These are phyloP conservation scores for Lymantria dispar DNA, from an alignment of 2,888 invertebrate species.

Conservation along the genomic window DNA sequence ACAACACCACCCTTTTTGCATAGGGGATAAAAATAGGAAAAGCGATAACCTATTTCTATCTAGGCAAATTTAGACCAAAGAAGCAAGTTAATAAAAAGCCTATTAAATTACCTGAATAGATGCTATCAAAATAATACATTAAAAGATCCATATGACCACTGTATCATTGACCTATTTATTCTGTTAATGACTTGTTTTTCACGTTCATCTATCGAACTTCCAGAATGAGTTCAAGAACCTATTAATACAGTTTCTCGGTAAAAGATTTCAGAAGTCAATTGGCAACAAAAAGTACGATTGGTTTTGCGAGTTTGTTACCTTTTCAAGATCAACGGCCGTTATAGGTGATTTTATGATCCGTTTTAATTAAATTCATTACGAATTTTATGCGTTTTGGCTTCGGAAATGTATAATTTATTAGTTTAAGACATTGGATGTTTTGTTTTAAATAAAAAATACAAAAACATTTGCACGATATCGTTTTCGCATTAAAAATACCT, in stretches of 20 bases:
- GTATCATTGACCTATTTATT: constrained; percentile 8
- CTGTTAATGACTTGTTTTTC: constrained; percentile 5
- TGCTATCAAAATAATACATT: not conserved
- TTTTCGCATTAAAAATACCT: too few species aligned
- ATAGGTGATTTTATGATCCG: not conserved
- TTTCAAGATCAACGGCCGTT: constrained; percentile 17
- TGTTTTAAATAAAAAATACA: too few species aligned
- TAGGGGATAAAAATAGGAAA: too few species aligned
- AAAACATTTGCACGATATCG: too few species aligned
- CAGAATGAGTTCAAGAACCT: constrained; percentile 12
- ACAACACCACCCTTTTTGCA: too few species aligned
- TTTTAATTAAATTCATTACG: not conserved
- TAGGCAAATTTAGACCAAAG: too few species aligned
- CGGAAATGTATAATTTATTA: too few species aligned
- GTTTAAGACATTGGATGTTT: too few species aligned
- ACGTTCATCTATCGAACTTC: constrained; percentile 9
- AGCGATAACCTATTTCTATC: too few species aligned
- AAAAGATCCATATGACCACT: not conserved
- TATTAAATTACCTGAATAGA: not conserved
- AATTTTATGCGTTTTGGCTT: too few species aligned
- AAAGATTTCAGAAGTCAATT: constrained; percentile 23
- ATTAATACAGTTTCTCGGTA: constrained; percentile 4
- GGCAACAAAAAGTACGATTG: constrained; percentile 34
- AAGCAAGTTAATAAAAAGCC: not conserved
- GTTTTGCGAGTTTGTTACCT: constrained; percentile 19